phyloP scores from a whole-genome alignment of 2,113 vertebrate genomes.

The Sapajus apella region DNA sequence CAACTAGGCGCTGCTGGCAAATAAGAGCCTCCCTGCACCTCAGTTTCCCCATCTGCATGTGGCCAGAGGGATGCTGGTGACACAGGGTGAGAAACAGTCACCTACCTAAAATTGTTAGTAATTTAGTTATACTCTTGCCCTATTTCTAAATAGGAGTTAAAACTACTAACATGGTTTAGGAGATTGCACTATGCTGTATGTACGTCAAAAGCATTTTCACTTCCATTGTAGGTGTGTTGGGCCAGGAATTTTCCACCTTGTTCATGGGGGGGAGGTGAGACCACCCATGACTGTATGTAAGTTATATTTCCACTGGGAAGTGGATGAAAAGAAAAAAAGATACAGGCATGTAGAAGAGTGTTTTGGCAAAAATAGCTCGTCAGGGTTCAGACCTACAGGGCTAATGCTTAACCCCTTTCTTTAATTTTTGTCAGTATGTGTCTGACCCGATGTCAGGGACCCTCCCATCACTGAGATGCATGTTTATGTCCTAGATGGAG shows the following conservation, averaged over 20 bases:
- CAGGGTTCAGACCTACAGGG: too few relatives aligned
- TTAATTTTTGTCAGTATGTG: neutral
- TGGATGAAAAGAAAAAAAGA: neutral
- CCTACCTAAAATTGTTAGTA: neutral
- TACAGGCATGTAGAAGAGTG: accelerated
- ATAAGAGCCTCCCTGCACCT: neutral
- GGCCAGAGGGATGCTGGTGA: neutral
- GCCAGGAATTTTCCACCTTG: too few relatives aligned
- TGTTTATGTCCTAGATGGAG: neutral
- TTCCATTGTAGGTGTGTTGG: accelerated
- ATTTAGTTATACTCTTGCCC: too few relatives aligned
- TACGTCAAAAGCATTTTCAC: neutral
- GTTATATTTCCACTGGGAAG: accelerated
- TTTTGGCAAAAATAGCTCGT: too few relatives aligned
- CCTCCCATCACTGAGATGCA: neutral
- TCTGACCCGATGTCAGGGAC: too few relatives aligned
- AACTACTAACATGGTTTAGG: neutral
- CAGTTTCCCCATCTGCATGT: neutral
- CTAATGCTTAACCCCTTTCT: neutral
- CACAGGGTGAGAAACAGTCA: neutral
- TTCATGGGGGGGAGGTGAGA: accelerated
- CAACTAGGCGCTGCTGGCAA: neutral
- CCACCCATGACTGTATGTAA: accelerated
- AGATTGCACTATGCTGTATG: accelerated
- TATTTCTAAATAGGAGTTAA: neutral